Evolutionary conservation across 35 echinoderm and acorn worm genomes (phyloP), one percentile per base, ranked within the genome.

Genomic region (Heliocidaris erythrogramma): DNA sequence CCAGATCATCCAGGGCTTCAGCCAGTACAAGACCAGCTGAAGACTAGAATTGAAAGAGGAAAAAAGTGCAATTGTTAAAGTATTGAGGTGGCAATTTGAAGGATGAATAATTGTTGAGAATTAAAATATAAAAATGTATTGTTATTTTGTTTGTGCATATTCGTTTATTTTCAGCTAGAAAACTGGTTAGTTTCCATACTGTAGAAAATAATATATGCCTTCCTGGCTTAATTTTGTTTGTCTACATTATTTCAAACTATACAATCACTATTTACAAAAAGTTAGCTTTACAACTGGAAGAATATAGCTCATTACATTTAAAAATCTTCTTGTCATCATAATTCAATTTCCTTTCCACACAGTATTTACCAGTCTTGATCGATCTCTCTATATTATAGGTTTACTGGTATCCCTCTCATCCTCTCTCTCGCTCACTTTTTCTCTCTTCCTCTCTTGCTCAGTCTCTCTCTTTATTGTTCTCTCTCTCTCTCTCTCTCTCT

Each of bases 1-100:
- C 86, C 2, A 88, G 31, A 88, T 88, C 9, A 31, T 88, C 86
- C 30, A 88, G 86, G 86, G 86, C 47, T 88, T 88, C 86, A 48
- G 86, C 86, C 13, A 88, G 2, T 88, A 88, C 86, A 32, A 88
- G 86, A 88, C 31, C 86, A 30, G 30, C 86, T 42, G 8, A 88
- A 42, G 47, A 88, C 86, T 88, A 32, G 27, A 69, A 27, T 69
- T 88, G 30, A 2, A 88, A 29, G 47, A 88, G 6, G 2, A 69
- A 69, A 5, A 69, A 18, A 21, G 17, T 24, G 24, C 2, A 69
- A 69, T 27, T 24, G 35, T 42, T 42, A 42, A 42, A 42, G 35
- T 42, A 42, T 0, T 3, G 35, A 42, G 35, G 35, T 42, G 35
- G 35, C 35, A 42, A 42, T 42, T 42, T 42, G 0, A 42, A 42